phyloP scores from a whole-genome alignment of 1,140 invertebrate genomes.

The Papilio aristodemus region DNA sequence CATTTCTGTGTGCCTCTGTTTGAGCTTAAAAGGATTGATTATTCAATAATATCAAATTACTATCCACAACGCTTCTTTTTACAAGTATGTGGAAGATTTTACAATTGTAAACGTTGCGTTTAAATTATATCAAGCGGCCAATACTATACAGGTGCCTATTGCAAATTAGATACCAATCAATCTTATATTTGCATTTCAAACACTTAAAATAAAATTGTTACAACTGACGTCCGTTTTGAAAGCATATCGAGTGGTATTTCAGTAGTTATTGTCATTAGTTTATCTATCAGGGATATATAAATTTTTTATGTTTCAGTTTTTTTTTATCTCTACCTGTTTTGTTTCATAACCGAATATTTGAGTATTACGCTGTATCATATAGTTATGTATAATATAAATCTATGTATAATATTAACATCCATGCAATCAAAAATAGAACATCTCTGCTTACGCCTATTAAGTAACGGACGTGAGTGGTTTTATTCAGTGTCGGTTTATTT shows the following conservation, averaged over 20 bases:
- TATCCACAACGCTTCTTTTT: slow-evolving; percentile 31
- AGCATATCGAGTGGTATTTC: too few relatives aligned
- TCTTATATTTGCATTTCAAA: too few relatives aligned
- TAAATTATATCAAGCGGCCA: neutral
- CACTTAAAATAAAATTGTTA: too few relatives aligned
- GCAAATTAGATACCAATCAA: too few relatives aligned
- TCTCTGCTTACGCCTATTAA: neutral
- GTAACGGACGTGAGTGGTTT: slow-evolving; percentile 10
- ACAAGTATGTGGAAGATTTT: slow-evolving; percentile 26
- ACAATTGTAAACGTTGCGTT: neutral
- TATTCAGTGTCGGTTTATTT: slow-evolving; percentile 25
- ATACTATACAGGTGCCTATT: neutral
- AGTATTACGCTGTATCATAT: too few relatives aligned
- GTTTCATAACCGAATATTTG: too few relatives aligned
- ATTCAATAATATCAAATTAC: slow-evolving; percentile 40
- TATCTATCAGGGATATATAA: too few relatives aligned
- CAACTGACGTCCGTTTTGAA: too few relatives aligned
- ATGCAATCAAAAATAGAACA: slow-evolving; percentile 16
- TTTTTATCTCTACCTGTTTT: too few relatives aligned
- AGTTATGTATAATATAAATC: too few relatives aligned
- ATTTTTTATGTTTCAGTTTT: too few relatives aligned
- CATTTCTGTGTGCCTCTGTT: slow-evolving; percentile 54
- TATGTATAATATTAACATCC: neutral
- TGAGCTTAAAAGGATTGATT: slow-evolving; percentile 48
- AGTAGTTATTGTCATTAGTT: too few relatives aligned